Evolutionary conservation across 2,888 invertebrate genomes (phyloP).

Genomic region (Hipparchia sbordonii): DNA sequence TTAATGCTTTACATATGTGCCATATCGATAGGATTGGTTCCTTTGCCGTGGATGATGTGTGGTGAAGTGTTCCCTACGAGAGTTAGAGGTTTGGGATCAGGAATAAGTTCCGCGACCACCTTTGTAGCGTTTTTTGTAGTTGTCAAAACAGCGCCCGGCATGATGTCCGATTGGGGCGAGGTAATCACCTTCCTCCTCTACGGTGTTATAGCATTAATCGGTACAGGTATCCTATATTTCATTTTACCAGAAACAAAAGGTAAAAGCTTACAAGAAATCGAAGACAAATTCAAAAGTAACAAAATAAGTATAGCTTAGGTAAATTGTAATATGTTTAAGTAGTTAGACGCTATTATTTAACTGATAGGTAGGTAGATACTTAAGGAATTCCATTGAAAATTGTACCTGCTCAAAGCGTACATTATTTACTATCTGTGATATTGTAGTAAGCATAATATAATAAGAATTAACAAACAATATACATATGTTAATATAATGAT

Average conservation of each 20-base stretch:
- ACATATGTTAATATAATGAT: constrained; percentile 37
- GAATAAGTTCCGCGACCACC: constrained; percentile 85
- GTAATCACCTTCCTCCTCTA: constrained; percentile 85
- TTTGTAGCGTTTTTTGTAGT: constrained; percentile 85
- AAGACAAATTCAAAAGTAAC: constrained; percentile 78
- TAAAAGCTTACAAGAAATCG: constrained; percentile 86
- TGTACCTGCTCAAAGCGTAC: constrained; percentile 55
- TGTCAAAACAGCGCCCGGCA: constrained; percentile 85
- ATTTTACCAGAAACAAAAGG: constrained; percentile 88
- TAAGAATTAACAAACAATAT: constrained; percentile 47
- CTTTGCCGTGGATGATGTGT: constrained; percentile 89
- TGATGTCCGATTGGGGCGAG: constrained; percentile 82
- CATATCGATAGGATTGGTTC: constrained; percentile 84
- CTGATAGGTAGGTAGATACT: constrained; percentile 19
- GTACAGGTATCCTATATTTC: constrained; percentile 82
- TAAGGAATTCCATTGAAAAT: constrained; percentile 37
- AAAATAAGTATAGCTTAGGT: constrained; percentile 55
- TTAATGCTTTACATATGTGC: constrained; percentile 83
- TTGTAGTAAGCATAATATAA: constrained; percentile 58
- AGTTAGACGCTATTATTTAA: constrained; percentile 10
- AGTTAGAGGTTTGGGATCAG: constrained; percentile 85
- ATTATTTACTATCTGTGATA: constrained; percentile 69
- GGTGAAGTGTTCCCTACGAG: constrained; percentile 87
- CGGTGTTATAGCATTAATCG: constrained; percentile 82
- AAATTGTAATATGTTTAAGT: constrained; percentile 38